phyloP scores from a whole-genome alignment of 1,140 invertebrate genomes.

The Melipona quadrifasciata region DNA sequence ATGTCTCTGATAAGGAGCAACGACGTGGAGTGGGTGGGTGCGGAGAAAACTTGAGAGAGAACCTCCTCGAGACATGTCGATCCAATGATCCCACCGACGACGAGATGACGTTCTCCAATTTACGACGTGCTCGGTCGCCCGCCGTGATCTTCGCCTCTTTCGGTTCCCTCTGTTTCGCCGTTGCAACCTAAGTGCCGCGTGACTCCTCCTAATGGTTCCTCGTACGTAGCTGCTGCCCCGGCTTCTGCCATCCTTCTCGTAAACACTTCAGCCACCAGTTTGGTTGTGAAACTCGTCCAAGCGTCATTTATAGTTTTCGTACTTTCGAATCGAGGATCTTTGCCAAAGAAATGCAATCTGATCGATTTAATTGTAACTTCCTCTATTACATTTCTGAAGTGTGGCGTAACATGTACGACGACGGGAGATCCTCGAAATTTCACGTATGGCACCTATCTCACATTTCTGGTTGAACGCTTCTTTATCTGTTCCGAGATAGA shows the following conservation, averaged over 20 bases:
- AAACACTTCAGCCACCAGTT: too few species aligned
- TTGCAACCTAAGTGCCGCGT: too few species aligned
- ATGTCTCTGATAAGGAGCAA: constrained; percentile 48
- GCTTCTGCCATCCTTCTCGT: too few species aligned
- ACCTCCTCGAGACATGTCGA: constrained; percentile 32
- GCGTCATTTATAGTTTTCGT: too few species aligned
- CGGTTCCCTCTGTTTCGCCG: not conserved
- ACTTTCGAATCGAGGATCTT: too few species aligned
- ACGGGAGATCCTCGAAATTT: too few species aligned
- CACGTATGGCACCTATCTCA: not conserved
- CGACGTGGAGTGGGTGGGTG: not conserved
- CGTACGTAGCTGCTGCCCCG: not conserved
- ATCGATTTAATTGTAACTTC: too few species aligned
- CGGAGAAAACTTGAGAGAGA: constrained; percentile 33
- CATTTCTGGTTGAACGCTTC: not conserved
- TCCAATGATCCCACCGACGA: constrained; percentile 3
- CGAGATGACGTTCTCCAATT: constrained; percentile 28
- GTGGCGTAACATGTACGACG: too few species aligned
- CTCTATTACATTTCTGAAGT: too few species aligned
- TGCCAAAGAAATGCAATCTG: too few species aligned
- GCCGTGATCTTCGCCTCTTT: not conserved
- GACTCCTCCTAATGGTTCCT: not conserved
- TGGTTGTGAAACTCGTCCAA: too few species aligned
- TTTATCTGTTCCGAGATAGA: not conserved
- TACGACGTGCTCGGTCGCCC: not conserved